Percentiles rank a stretch among this genome's conserved stretches.
Evolutionary conservation across 2,888 invertebrate species (phyloP).

Genomic region (Melanchra persicariae): DNA sequence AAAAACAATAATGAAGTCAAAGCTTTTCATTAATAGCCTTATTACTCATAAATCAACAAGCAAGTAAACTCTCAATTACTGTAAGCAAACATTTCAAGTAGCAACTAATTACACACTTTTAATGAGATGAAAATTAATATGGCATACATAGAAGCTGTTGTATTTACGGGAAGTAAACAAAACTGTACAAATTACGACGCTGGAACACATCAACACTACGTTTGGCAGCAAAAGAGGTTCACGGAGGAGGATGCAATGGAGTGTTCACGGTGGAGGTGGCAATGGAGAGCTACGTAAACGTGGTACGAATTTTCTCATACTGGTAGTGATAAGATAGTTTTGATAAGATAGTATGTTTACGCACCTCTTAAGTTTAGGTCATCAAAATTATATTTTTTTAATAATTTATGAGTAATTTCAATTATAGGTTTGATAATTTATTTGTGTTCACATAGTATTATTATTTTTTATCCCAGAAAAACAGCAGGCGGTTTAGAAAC

Average conservation of each 20-base stretch:
- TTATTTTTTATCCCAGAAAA: too few species aligned
- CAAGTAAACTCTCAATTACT: not conserved
- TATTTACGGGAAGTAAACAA: conserved; percentile 36
- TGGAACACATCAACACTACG: conserved; percentile 44
- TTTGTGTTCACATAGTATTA: too few species aligned
- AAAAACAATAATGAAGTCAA: conserved; percentile 6
- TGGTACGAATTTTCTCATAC: too few species aligned
- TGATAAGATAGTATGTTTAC: too few species aligned
- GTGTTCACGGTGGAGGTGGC: conserved; percentile 3
- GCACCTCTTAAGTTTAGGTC: too few species aligned
- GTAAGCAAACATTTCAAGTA: conserved; percentile 20
- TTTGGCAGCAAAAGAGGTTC: conserved; percentile 29
- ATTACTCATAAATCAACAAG: conserved; percentile 3
- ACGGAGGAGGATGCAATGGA: conserved; percentile 30
- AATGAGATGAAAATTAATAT: conserved; percentile 29
- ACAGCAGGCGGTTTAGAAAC: too few species aligned
- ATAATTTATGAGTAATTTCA: too few species aligned
- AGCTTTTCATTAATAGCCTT: not conserved
- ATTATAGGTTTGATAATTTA: too few species aligned
- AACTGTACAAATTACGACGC: conserved; percentile 30
- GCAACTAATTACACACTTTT: conserved; percentile 22
- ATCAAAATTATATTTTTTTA: too few species aligned
- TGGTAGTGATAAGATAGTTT: too few species aligned
- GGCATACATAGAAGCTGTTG: not conserved
- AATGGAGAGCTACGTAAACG: conserved; percentile 20